These are phyloP conservation scores for Lysiphlebus fabarum DNA, from an alignment of 1,140 invertebrate species.

Conservation along the genomic window DNA sequence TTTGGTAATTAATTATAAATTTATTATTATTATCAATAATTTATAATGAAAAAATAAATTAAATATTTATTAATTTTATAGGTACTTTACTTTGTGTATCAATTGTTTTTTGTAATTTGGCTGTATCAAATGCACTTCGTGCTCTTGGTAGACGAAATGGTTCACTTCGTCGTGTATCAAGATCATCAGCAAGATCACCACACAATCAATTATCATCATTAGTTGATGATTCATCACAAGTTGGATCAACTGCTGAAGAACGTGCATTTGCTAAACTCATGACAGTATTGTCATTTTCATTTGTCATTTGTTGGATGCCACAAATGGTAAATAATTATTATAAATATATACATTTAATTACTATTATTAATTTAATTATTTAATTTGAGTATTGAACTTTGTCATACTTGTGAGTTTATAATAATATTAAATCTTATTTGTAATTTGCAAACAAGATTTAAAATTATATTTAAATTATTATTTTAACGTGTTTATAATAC, in stretches of 20 bases:
- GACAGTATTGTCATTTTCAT: constrained; percentile 76
- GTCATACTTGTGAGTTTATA: too few species aligned
- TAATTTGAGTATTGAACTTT: too few species aligned
- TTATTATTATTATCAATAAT: neutral
- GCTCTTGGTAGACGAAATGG: constrained; percentile 56
- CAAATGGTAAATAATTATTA: constrained; percentile 68
- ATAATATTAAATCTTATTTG: too few species aligned
- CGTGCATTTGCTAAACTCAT: constrained; percentile 79
- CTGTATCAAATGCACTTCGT: constrained; percentile 74
- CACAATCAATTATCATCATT: constrained; percentile 36
- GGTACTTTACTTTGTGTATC: constrained; percentile 70
- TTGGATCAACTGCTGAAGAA: constrained; percentile 70
- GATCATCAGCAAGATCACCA: constrained; percentile 43
- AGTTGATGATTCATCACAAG: constrained; percentile 37
- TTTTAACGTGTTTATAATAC: neutral
- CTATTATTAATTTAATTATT: too few species aligned
- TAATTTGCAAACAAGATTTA: neutral
- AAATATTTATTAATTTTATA: constrained; percentile 42
- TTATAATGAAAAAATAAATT: constrained; percentile 1
- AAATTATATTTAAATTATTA: neutral
- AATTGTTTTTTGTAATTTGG: constrained; percentile 77
- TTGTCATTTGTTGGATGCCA: constrained; percentile 81
- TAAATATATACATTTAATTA: too few species aligned
- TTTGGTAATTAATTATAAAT: constrained; percentile 62
- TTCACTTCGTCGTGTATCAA: constrained; percentile 47